Base-by-base conservation (phyloP, 2,797 vertebrate genomes). In the Kryptopterus vitreolus region DNA sequence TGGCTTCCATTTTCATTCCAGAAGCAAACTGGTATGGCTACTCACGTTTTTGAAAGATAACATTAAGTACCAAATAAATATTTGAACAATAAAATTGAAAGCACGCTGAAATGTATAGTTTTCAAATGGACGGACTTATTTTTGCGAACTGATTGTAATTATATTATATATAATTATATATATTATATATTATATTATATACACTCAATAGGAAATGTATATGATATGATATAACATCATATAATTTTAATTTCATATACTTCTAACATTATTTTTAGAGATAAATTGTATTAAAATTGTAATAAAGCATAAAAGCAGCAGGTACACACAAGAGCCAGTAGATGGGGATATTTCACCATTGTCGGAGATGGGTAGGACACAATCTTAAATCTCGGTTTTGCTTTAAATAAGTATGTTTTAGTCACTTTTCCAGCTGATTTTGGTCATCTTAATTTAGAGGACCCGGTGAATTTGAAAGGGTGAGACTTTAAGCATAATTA, bases 281-380 rank as follows among this genome's bases (percentile, higher is more conserved):
- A 43, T 43, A 43, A 43, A 43, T 43, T 43, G 10, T 43, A 43
- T 0, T 43, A 43, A 43, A 43, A 43, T 43, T 43, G 10, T 43
- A 43, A 43, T 43, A 2, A 43, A 43, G 26, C 52, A 72, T 26
- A 20, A 7, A 57, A 38, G 12, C 12, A 46, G 33, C 22, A 46
- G 46, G 16, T 10, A 62, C 29, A 20, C 48, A 65, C 3, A 4
- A 16, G 12, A 50, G 11, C 55, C 80, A 77, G 24, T 8, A 77
- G 80, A 57, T 77, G 80, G 80, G 9, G 66, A 43, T 26, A 55
- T 77, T 71, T 6, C 18, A 62, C 22, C 33, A 77, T 4, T 53
- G 4, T 53, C 59, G 57, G 11, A 24, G 13, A 52, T 62, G 58
- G 63, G 33, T n/a, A 57, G 16, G 58, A 68, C 62, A 63, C n/a